A percentile compares a stretch with the other conserved stretches of the same genome.
phyloP scores from a whole-genome alignment of 2,113 vertebrate species.

The Pleuronectes platessa region DNA sequence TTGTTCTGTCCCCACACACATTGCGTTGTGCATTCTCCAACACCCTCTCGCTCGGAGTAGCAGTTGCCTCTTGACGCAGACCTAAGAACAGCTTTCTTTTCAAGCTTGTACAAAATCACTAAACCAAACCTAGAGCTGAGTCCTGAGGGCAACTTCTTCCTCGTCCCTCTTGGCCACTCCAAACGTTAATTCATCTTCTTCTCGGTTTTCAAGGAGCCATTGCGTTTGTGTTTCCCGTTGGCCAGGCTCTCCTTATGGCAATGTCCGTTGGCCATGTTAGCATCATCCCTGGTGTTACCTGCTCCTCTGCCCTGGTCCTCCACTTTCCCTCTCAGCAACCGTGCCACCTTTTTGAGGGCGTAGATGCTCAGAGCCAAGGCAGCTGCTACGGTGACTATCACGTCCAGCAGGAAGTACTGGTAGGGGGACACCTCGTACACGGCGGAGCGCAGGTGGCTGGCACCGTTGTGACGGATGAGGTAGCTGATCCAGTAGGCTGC shows the following conservation, averaged over 20 bases:
- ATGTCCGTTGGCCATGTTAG: slow-evolving; percentile 89
- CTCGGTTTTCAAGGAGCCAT: slow-evolving; percentile 90
- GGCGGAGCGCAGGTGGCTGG: slow-evolving; percentile 91
- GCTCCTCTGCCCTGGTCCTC: slow-evolving; percentile 69
- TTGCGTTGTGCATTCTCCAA: slow-evolving; percentile 78
- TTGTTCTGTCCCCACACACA: slow-evolving; percentile 65
- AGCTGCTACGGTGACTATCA: slow-evolving; percentile 82
- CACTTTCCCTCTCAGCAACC: slow-evolving; percentile 52
- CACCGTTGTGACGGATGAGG: slow-evolving; percentile 92
- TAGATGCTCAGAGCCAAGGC: slow-evolving; percentile 80
- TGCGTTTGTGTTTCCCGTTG: slow-evolving; percentile 94
- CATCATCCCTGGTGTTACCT: slow-evolving; percentile 72
- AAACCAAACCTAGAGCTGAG: slow-evolving; percentile 58
- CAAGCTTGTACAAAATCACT: slow-evolving; percentile 46
- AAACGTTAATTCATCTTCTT: slow-evolving; percentile 93
- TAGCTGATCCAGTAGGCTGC: slow-evolving; percentile 97
- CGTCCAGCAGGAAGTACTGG: slow-evolving; percentile 96
- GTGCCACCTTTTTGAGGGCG: slow-evolving; percentile 80
- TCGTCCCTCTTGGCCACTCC: slow-evolving; percentile 29
- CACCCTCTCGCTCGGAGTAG: slow-evolving; percentile 59
- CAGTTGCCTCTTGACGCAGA: slow-evolving; percentile 63
- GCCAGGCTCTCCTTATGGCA: slow-evolving; percentile 89
- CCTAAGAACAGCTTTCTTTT: slow-evolving; percentile 57
- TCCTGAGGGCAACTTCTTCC: slow-evolving; percentile 63
- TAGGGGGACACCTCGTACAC: slow-evolving; percentile 90